Percentiles rank a stretch among this genome's conserved stretches.
These are phyloP conservation scores for Trilocha varians DNA, from an alignment of 2,888 invertebrate species.

Conservation along the genomic window DNA sequence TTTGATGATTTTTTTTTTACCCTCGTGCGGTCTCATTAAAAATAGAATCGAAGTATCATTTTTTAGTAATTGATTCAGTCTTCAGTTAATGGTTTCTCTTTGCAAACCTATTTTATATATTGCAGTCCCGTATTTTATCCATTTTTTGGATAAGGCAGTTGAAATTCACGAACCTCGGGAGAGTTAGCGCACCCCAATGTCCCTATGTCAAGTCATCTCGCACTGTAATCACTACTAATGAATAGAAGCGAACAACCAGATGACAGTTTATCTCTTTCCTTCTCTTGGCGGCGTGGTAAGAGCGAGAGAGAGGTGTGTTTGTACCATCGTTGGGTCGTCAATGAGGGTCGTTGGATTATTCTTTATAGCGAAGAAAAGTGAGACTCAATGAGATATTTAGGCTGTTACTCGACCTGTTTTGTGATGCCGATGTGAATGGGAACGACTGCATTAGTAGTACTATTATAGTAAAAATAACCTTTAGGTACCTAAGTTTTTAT, in stretches of 20 bases:
- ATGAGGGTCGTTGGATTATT: conserved; percentile 63
- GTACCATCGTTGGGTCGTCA: conserved; percentile 37
- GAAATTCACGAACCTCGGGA: conserved; percentile 60
- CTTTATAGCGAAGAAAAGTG: conserved; percentile 65
- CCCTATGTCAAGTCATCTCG: conserved; percentile 63
- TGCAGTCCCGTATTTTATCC: background rate
- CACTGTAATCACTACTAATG: conserved; percentile 65
- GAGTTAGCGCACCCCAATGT: conserved; percentile 57
- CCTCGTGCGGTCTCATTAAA: too few species aligned
- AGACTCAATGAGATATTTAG: conserved; percentile 64
- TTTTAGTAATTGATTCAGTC: too few species aligned
- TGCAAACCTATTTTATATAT: too few species aligned
- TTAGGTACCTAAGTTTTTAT: too few species aligned
- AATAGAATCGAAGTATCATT: too few species aligned
- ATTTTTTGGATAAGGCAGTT: conserved; percentile 24
- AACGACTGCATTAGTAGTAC: too few species aligned
- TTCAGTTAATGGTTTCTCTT: too few species aligned
- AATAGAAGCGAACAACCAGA: conserved; percentile 55
- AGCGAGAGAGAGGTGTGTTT: conserved; percentile 38
- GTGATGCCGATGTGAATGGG: conserved; percentile 39
- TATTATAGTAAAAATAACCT: too few species aligned
- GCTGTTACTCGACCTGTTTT: conserved; percentile 60
- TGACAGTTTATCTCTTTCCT: conserved; percentile 42
- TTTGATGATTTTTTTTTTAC: too few species aligned
- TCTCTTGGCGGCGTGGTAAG: conserved; percentile 26